phyloP scores from a whole-genome alignment of 2,888 invertebrate species.

The Macrophya annulata region DNA sequence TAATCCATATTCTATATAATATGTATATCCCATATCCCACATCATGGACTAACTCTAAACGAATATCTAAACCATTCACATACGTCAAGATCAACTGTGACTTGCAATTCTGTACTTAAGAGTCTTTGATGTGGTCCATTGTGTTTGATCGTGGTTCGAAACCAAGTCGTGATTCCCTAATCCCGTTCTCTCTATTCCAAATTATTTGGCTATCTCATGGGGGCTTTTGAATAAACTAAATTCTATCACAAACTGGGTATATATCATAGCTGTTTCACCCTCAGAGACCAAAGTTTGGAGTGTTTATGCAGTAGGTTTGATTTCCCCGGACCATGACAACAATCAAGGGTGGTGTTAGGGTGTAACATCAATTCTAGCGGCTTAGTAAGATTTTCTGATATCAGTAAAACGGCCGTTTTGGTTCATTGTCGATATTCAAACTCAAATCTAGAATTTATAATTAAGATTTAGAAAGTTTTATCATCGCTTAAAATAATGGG shows the following conservation, averaged over 20 bases:
- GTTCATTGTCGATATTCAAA: not conserved
- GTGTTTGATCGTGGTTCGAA: constrained; percentile 3
- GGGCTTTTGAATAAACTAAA: not conserved
- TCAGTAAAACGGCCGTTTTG: not conserved
- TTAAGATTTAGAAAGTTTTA: not conserved
- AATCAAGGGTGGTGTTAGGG: not conserved
- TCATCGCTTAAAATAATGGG: not conserved
- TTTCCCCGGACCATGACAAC: not conserved
- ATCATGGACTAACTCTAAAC: not conserved
- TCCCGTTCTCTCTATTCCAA: not conserved
- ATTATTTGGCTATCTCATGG: not conserved
- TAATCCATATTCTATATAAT: not conserved
- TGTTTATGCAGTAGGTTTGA: constrained; percentile 5
- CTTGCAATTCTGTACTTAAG: not conserved
- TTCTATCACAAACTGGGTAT: constrained; percentile 1
- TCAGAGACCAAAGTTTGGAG: constrained; percentile 3
- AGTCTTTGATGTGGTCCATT: not conserved
- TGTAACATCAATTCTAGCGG: not conserved
- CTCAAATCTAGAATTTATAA: not conserved
- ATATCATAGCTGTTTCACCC: not conserved
- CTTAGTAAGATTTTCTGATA: not conserved
- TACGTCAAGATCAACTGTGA: not conserved
- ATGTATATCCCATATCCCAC: not conserved
- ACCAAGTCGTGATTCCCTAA: not conserved
- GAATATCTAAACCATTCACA: not conserved